phyloP scores from a whole-genome alignment of 2,888 invertebrate genomes.

The Acleris cristana region DNA sequence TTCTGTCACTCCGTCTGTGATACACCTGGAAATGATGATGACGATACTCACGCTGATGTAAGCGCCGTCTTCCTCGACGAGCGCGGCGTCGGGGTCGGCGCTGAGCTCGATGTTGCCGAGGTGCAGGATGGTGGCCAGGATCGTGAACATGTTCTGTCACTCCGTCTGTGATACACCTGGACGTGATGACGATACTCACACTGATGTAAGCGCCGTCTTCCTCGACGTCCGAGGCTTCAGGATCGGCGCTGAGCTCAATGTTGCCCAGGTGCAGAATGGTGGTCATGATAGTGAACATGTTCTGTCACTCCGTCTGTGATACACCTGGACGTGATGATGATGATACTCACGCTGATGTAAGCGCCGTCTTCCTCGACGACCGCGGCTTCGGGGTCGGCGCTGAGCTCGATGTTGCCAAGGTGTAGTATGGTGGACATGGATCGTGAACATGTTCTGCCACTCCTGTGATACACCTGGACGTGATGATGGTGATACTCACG shows the following conservation, averaged over 20 bases:
- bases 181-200: conserved; percentile 56
- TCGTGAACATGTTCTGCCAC: not conserved
- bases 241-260: conserved; percentile 75
- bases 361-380: conserved; percentile 60
- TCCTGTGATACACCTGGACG: conserved; percentile 47
- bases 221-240: conserved; percentile 35
- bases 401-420: conserved; percentile 93
- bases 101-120: too few relatives aligned
- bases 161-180: too few relatives aligned
- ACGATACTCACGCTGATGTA: too few relatives aligned
- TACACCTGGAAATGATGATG: too few relatives aligned
- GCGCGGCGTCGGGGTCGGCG: too few relatives aligned
- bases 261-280: too few relatives aligned
- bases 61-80: too few relatives aligned
- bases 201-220: conserved; percentile 68
- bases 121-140: too few relatives aligned
- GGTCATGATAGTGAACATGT: too few relatives aligned
- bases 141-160: too few relatives aligned
- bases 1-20: too few relatives aligned
- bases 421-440: conserved; percentile 92
- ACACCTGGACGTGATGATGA: conserved; percentile 15
- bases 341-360: conserved; percentile 60
- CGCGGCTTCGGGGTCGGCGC: conserved; percentile 77
- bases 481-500: conserved; percentile 51
- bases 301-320: not conserved